Percentiles rank a stretch among this genome's conserved stretches.
Conservation (phyloP, 2,797 vertebrate species). For the Poeciliopsis gracilis region DNA sequence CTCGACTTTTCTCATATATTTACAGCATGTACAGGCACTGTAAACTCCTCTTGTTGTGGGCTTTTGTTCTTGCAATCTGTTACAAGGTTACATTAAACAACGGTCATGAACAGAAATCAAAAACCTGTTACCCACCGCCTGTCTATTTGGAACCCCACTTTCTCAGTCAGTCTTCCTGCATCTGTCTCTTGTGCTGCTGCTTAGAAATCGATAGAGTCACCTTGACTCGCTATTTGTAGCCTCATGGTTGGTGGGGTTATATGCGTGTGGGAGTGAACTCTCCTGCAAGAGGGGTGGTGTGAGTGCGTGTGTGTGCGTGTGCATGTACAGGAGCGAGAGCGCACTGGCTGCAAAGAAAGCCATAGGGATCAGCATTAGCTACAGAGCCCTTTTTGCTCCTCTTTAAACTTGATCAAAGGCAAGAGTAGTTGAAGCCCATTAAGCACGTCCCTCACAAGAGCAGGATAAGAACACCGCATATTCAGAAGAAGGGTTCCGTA, state of each 20-base stretch:
- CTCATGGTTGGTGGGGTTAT: conserved; percentile 74
- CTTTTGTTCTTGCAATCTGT: conserved; percentile 25
- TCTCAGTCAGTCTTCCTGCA: conserved; percentile 40
- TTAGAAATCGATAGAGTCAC: conserved; percentile 85
- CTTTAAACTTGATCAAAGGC: conserved; percentile 86
- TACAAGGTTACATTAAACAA: conserved; percentile 39
- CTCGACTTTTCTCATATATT: background rate
- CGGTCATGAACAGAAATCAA: conserved; percentile 46
- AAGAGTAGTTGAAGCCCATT: conserved; percentile 83
- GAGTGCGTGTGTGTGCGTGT: conserved; percentile 49
- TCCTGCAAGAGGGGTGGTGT: conserved; percentile 55
- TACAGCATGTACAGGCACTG: background rate
- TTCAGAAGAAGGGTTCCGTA: conserved; percentile 62
- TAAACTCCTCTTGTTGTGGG: background rate
- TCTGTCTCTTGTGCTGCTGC: conserved; percentile 62
- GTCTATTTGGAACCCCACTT: conserved; percentile 65
- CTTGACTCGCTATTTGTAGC: conserved; percentile 86
- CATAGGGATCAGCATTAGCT: conserved; percentile 81
- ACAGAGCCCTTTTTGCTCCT: conserved; percentile 82
- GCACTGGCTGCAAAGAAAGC: conserved; percentile 72
- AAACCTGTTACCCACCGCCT: conserved; percentile 43
- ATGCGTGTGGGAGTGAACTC: conserved; percentile 63
- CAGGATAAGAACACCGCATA: conserved; percentile 67
- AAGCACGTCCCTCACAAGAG: conserved; percentile 76
- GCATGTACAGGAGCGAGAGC: conserved; percentile 66